Base-by-base conservation (phyloP, 2,797 vertebrate genomes). In the Scomberomorus guttatus region DNA sequence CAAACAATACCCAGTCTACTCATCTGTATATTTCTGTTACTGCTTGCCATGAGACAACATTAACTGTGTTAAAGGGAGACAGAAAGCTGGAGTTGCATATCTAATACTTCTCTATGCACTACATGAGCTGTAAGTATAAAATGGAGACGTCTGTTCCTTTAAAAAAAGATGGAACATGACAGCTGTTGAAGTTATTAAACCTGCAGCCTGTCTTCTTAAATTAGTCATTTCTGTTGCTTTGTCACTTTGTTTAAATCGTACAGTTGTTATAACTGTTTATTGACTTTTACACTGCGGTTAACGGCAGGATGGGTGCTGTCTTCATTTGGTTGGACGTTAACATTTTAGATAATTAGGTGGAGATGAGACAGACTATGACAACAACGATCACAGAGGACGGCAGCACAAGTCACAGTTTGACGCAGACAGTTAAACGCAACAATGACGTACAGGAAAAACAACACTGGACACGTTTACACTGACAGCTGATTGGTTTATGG, bases 301-400 rank as follows among this genome's bases (percentile, higher is more conserved):
- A 32, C 6, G 29, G 29, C 29, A 32, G 72, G 62, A 76, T 14
- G 37, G 59, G 18, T 44, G 69, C 78, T 87, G 79, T 84, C 72
- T 84, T 83, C 68, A 52, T 65, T 76, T 84, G 85, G 72, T 52
- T 75, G 73, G 12, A 82, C 4, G 1, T 68, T 60, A 52, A 79
- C 39, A 27, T 73, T 76, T 70, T 72, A 66, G 56, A 22, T 18
- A 48, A 59, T 61, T 2, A 14, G 14, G 72, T 83, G 83, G 64
- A 57, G 60, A 87, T 83, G 90, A 72, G 81, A 86, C 77, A 22
- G 65, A 90, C 81, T 66, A 75, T 80, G 83, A 79, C 34, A 50
- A 75, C 72, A 50, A 75, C 75, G 51, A 60, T 57, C 75, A 83
- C 66, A 85, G 80, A 72, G 52, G 81, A 86, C 78, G 39, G 52